These are phyloP conservation scores for Erannis defoliaria DNA, from an alignment of 2,888 invertebrate species.

Conservation along the genomic window DNA sequence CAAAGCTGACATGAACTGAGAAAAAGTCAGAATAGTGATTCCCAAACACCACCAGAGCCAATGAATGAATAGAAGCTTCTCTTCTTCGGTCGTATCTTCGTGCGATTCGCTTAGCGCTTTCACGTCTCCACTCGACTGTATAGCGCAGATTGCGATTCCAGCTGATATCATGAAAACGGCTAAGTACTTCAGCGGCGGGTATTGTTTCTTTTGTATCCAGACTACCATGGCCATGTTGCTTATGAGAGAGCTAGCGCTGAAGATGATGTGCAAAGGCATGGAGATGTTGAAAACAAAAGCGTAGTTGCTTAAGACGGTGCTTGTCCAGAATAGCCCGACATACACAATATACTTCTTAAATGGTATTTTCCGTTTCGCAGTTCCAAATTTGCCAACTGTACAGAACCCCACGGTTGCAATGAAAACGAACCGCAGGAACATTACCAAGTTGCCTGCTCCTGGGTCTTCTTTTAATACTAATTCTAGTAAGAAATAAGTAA, in stretches of 20 bases:
- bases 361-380: background rate
- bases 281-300: constrained; percentile 98
- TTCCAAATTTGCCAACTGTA: background rate
- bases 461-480: constrained; percentile 90
- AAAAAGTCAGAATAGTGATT: constrained; percentile 93
- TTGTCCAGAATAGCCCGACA: background rate
- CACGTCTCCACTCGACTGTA: constrained; percentile 92
- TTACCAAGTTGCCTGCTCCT: constrained; percentile 97
- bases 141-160: constrained; percentile 96
- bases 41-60: constrained; percentile 90
- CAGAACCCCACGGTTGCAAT: constrained; percentile 88
- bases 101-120: constrained; percentile 78
- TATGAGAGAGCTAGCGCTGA: constrained; percentile 97
- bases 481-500: background rate
- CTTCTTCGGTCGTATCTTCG: constrained; percentile 64
- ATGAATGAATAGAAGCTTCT: constrained; percentile 73
- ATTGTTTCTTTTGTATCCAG: constrained; percentile 93
- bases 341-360: background rate
- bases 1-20: constrained; percentile 89
- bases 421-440: constrained; percentile 97
- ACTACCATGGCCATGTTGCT: constrained; percentile 98
- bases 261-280: constrained; percentile 99
- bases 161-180: constrained; percentile 96
- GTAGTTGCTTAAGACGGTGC: constrained; percentile 93
- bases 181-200: constrained; percentile 93